Percentiles rank a stretch among this genome's conserved stretches.
phyloP scores from a whole-genome alignment of 2,888 invertebrate species.

The Drosophila infuscata region DNA sequence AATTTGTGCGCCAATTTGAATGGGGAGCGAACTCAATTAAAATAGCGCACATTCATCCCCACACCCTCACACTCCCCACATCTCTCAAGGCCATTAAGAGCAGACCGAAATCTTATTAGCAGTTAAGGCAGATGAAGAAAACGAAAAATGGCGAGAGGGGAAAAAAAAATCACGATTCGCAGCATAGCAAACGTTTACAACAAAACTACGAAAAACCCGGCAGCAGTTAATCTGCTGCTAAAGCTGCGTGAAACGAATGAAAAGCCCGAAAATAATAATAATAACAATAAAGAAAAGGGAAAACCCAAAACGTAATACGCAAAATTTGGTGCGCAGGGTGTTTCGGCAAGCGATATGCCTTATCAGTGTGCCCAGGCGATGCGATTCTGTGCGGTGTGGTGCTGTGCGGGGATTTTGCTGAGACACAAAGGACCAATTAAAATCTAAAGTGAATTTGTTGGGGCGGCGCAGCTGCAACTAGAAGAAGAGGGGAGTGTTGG shows the following conservation, averaged over 20 bases:
- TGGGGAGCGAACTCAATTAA: conserved; percentile 74
- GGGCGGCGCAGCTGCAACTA: conserved; percentile 46
- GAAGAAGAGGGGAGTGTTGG: neutral
- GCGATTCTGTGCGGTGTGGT: conserved; percentile 9
- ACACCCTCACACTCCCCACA: neutral
- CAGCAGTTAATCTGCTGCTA: conserved; percentile 75
- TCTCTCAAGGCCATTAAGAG: conserved; percentile 68
- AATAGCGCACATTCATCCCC: conserved; percentile 32
- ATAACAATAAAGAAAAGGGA: conserved; percentile 69
- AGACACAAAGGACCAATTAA: conserved; percentile 83
- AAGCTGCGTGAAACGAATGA: conserved; percentile 82
- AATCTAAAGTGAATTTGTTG: conserved; percentile 68
- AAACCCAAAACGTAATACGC: conserved; percentile 14
- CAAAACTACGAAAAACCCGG: conserved; percentile 48
- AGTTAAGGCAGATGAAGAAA: conserved; percentile 66
- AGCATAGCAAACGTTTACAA: conserved; percentile 18
- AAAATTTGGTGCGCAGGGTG: conserved; percentile 43
- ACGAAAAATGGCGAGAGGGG: conserved; percentile 1
- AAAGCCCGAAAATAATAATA: conserved; percentile 76
- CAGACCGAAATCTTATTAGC: conserved; percentile 80
- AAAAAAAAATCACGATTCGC: conserved; percentile 58
- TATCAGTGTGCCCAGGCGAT: conserved; percentile 53
- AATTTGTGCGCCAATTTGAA: conserved; percentile 78
- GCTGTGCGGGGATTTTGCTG: conserved; percentile 13
- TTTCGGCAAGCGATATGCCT: conserved; percentile 69